phyloP scores from a whole-genome alignment of 2,888 invertebrate genomes.

The Eilema sororculum region DNA sequence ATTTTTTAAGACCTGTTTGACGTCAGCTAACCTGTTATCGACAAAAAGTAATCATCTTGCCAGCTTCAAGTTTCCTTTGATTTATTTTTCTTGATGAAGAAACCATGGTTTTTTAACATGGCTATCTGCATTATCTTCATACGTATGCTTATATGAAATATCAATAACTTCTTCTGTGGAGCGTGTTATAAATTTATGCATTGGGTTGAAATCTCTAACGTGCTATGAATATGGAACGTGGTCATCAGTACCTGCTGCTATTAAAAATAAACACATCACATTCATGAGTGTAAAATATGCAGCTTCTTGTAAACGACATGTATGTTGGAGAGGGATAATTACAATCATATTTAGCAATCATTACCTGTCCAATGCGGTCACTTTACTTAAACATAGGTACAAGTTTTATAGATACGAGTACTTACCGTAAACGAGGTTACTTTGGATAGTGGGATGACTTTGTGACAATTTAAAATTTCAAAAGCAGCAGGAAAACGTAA shows the following conservation, averaged over 20 bases:
- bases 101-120: not conserved
- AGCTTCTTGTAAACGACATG: constrained; percentile 1
- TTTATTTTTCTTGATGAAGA: not conserved
- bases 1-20: constrained; percentile 13
- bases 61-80: not conserved
- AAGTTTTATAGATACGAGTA: not conserved
- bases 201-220: constrained; percentile 4
- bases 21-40: constrained; percentile 10
- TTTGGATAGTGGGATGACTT: no score
- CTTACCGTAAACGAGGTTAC: no score
- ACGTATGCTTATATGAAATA: not conserved
- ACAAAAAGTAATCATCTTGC: not conserved
- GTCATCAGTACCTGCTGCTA: constrained; percentile 16
- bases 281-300: not conserved
- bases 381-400: not conserved
- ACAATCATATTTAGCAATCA: not conserved
- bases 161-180: not conserved
- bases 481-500: no score
- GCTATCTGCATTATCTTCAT: not conserved
- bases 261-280: constrained; percentile 1
- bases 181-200: constrained; percentile 2
- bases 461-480: no score
- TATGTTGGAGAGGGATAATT: not conserved
- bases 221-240: not conserved
- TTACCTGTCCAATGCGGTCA: not conserved